phyloP scores from a whole-genome alignment of 2,888 invertebrate genomes.

The Sesamia inferens region DNA sequence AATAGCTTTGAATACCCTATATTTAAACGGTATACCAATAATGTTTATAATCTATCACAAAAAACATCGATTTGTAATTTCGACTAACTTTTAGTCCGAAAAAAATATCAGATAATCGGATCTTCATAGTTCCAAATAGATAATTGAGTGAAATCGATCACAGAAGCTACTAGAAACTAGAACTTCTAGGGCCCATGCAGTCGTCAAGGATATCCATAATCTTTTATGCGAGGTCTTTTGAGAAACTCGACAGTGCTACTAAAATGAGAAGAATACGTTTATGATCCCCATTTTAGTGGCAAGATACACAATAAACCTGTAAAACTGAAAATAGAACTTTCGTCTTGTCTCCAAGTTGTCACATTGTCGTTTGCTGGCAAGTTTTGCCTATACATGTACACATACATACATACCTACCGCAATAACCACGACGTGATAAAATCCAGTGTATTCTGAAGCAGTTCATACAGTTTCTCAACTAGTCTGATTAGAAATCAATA shows the following conservation, averaged over 20 bases:
- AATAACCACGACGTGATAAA: constrained; percentile 29
- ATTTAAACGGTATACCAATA: constrained; percentile 16
- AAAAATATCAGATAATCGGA: constrained; percentile 41
- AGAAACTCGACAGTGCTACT: constrained; percentile 13
- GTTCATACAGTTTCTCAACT: constrained; percentile 39
- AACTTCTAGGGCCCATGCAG: constrained; percentile 18
- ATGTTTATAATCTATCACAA: constrained; percentile 23
- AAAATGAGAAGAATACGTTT: constrained; percentile 24
- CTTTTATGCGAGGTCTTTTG: constrained; percentile 5
- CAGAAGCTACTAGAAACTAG: too few relatives aligned
- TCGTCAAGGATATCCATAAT: constrained; percentile 12
- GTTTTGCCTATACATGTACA: constrained; percentile 19
- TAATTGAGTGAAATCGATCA: constrained; percentile 18
- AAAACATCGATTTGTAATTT: constrained; percentile 47
- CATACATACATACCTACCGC: constrained; percentile 22
- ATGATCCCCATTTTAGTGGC: constrained; percentile 19
- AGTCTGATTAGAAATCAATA: constrained; percentile 67
- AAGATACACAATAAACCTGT: constrained; percentile 14
- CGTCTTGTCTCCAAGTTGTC: constrained; percentile 3
- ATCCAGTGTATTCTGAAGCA: constrained; percentile 40
- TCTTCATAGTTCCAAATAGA: constrained; percentile 30
- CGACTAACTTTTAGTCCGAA: constrained; percentile 33
- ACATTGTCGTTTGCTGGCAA: constrained; percentile 24
- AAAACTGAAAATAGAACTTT: constrained; percentile 27
- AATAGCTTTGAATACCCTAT: not conserved